phyloP scores from a whole-genome alignment of 2,113 vertebrate species.

The Piaya cayana region DNA sequence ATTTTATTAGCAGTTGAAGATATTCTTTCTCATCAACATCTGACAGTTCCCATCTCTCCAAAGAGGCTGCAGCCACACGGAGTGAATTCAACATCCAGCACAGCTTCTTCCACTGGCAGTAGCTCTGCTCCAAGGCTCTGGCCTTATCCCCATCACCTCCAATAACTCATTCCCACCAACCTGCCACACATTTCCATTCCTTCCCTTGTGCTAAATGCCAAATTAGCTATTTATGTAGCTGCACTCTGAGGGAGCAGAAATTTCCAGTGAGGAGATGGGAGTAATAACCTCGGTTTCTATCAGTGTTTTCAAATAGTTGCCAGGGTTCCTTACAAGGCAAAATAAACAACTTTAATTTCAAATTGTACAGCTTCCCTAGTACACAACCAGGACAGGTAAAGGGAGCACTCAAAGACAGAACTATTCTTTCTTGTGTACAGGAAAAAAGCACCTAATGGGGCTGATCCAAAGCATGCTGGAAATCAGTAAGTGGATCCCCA shows the following conservation, averaged over 20 bases:
- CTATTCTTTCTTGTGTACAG: background rate
- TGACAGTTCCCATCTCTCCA: background rate
- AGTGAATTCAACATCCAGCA: background rate
- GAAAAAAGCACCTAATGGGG: background rate
- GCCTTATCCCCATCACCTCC: background rate
- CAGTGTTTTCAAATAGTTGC: background rate
- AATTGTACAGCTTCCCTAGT: background rate
- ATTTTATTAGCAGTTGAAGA: background rate
- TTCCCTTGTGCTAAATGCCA: conserved; percentile 35
- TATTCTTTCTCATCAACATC: background rate
- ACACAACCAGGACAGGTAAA: background rate
- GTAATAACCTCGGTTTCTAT: conserved; percentile 25
- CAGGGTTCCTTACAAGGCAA: background rate
- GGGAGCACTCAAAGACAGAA: background rate
- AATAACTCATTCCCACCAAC: conserved; percentile 35
- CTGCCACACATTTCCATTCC: background rate
- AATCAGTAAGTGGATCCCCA: background rate
- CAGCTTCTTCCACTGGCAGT: background rate
- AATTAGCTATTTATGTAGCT: conserved; percentile 55
- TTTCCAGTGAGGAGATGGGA: conserved; percentile 31
- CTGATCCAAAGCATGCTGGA: conserved; percentile 1
- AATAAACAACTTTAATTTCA: background rate
- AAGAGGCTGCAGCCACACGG: background rate
- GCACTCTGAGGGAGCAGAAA: conserved; percentile 35
- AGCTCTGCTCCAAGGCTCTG: background rate